Evolutionary conservation across 2,113 vertebrate species (phyloP).

Genomic region (Austrofundulus limnaeus): DNA sequence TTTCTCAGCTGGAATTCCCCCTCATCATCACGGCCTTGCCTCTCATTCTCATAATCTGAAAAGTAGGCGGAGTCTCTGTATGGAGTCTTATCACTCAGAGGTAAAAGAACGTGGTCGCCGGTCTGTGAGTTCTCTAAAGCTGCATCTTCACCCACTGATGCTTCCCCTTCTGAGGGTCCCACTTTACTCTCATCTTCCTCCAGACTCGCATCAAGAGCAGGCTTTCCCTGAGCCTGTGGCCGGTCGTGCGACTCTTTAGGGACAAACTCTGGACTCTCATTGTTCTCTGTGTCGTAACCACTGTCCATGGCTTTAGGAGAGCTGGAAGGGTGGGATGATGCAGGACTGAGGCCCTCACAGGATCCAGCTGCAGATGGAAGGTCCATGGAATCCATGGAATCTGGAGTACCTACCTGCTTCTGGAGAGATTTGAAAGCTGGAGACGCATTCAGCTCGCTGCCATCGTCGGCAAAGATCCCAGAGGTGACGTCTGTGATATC

Average conservation of each 20-base stretch:
- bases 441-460: conserved; percentile 59
- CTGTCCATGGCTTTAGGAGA: conserved; percentile 91
- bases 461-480: conserved; percentile 82
- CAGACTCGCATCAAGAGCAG: conserved; percentile 24
- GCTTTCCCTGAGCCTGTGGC: conserved; percentile 67
- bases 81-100: conserved; percentile 83
- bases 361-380: conserved; percentile 82
- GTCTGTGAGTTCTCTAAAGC: conserved; percentile 51
- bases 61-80: conserved; percentile 96
- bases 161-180: conserved; percentile 5
- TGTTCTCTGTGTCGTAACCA: conserved; percentile 96
- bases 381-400: conserved; percentile 88
- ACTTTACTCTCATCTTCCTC: conserved; percentile 51
- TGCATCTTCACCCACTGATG: conserved; percentile 8
- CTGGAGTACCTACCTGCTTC: conserved; percentile 87
- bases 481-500: conserved; percentile 86
- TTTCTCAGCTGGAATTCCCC: conserved; percentile 73
- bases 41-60: conserved; percentile 89
- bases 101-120: conserved; percentile 67
- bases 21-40: conserved; percentile 67
- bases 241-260: conserved; percentile 88
- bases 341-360: conserved; percentile 81
- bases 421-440: conserved; percentile 81
- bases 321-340: conserved; percentile 67
- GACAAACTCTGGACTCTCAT: conserved; percentile 93